Conservation (phyloP, 2,113 vertebrate species). For the Bufo bufo region DNA sequence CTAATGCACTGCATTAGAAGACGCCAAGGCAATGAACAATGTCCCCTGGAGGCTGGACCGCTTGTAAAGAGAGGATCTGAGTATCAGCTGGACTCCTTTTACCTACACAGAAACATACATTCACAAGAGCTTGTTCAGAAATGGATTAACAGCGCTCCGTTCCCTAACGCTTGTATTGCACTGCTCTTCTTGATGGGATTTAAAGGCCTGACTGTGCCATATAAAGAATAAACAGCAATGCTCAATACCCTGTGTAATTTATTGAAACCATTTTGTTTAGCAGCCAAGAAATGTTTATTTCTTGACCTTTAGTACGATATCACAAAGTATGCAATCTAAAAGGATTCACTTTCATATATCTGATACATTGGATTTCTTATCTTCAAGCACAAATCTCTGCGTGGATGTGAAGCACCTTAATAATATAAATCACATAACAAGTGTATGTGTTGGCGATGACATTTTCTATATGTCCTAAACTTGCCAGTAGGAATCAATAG, state of each 20-base stretch:
- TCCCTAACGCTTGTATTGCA: constrained; percentile 41
- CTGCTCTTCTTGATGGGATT: constrained; percentile 40
- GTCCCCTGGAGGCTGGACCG: constrained; percentile 54
- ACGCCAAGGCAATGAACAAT: constrained; percentile 45
- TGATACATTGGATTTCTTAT: neutral
- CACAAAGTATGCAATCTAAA: constrained; percentile 6
- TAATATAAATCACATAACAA: neutral
- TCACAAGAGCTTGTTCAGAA: constrained; percentile 53
- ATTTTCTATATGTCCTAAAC: neutral
- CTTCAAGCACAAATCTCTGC: neutral
- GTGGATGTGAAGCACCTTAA: neutral
- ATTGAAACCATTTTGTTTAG: constrained; percentile 16
- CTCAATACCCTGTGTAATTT: constrained; percentile 35
- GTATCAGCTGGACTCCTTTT: constrained; percentile 54
- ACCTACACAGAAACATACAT: constrained; percentile 55
- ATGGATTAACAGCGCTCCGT: constrained; percentile 42
- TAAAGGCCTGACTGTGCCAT: constrained; percentile 46
- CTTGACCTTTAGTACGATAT: neutral
- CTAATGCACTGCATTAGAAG: constrained; percentile 57
- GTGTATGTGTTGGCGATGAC: neutral
- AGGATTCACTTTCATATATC: neutral
- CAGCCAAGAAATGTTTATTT: constrained; percentile 35
- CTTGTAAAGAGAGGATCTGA: constrained; percentile 54
- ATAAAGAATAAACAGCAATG: constrained; percentile 36
- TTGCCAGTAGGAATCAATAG: too few relatives aligned